These are phyloP conservation scores for Ivindomyrus marchei DNA, from an alignment of 2,113 vertebrate genomes.

Conservation along the genomic window DNA sequence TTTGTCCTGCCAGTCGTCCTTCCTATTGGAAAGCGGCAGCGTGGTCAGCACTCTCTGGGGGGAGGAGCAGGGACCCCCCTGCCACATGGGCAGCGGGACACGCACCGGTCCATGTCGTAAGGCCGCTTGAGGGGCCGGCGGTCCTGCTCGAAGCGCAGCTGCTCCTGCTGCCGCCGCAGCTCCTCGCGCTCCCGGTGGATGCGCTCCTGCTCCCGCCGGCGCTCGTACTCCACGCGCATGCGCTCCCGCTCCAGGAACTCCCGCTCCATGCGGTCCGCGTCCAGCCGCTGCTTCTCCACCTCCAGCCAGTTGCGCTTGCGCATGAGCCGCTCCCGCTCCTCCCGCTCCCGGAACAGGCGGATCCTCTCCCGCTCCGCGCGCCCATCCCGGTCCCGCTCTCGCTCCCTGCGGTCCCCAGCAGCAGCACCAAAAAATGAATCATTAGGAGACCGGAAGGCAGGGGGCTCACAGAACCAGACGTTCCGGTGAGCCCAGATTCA, in stretches of 20 bases:
- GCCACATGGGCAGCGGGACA: neutral
- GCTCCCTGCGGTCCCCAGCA: conserved; percentile 8
- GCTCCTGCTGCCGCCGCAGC: conserved; percentile 85
- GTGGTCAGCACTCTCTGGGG: too few relatives aligned
- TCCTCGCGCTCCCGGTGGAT: conserved; percentile 89
- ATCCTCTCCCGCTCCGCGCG: conserved; percentile 77
- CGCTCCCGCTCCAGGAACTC: conserved; percentile 86
- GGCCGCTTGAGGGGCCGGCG: conserved; percentile 74
- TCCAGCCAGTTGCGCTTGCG: conserved; percentile 78
- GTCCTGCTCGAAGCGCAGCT: conserved; percentile 85
- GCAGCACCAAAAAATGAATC: neutral
- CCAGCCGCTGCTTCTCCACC: conserved; percentile 79
- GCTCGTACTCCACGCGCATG: conserved; percentile 82
- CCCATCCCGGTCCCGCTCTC: conserved; percentile 65
- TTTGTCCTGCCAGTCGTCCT: conserved; percentile 88
- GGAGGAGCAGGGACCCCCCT: neutral
- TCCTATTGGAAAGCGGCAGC: conserved; percentile 43
- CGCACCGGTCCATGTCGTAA: conserved; percentile 76
- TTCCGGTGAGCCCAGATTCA: neutral
- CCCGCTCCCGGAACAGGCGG: conserved; percentile 74
- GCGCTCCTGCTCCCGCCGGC: conserved; percentile 84
- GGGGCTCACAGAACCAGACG: neutral
- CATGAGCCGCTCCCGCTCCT: conserved; percentile 76
- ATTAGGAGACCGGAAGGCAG: neutral
- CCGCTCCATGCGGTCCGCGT: conserved; percentile 81